Percentiles rank a stretch among this genome's conserved stretches.
These are phyloP conservation scores for Noctua janthina DNA, from an alignment of 2,888 invertebrate species.

Conservation along the genomic window DNA sequence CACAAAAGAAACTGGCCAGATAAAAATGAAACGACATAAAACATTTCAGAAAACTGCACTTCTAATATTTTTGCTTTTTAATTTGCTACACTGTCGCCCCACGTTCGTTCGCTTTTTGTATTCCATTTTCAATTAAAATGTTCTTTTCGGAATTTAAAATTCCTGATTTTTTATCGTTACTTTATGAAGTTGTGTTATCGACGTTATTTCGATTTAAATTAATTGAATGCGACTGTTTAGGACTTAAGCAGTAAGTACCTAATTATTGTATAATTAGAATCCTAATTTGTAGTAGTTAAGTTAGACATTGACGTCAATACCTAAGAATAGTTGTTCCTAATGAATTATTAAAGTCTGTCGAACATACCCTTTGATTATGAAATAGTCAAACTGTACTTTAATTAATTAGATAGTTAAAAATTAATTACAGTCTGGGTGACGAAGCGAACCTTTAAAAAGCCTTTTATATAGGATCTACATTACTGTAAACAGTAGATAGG, in stretches of 20 bases:
- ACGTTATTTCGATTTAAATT: constrained; percentile 20
- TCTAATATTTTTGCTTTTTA: constrained; percentile 77
- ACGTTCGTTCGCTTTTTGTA: constrained; percentile 66
- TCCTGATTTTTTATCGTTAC: constrained; percentile 9
- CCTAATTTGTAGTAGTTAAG: constrained; percentile 9
- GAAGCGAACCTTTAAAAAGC: not conserved
- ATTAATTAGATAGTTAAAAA: not conserved
- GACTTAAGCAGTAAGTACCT: constrained; percentile 22
- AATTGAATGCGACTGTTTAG: constrained; percentile 6
- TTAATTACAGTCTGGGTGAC: not conserved
- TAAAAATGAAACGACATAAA: constrained; percentile 75
- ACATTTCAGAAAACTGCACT: constrained; percentile 65
- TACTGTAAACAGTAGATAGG: not conserved
- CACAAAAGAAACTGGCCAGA: constrained; percentile 72
- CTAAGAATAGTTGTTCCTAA: not conserved
- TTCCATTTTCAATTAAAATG: constrained; percentile 70
- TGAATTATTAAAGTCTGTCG: constrained; percentile 3
- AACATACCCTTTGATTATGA: constrained; percentile 5
- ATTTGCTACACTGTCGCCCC: constrained; percentile 70
- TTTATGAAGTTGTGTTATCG: constrained; percentile 20
- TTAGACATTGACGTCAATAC: constrained; percentile 7
- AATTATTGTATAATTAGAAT: constrained; percentile 33
- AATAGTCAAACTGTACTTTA: not conserved
- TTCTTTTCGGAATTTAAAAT: constrained; percentile 47
- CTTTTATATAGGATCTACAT: not conserved